Evolutionary conservation across 2,888 invertebrate species (phyloP), one percentile per base, ranked within the genome.

Genomic region (Amphipoea oculea): DNA sequence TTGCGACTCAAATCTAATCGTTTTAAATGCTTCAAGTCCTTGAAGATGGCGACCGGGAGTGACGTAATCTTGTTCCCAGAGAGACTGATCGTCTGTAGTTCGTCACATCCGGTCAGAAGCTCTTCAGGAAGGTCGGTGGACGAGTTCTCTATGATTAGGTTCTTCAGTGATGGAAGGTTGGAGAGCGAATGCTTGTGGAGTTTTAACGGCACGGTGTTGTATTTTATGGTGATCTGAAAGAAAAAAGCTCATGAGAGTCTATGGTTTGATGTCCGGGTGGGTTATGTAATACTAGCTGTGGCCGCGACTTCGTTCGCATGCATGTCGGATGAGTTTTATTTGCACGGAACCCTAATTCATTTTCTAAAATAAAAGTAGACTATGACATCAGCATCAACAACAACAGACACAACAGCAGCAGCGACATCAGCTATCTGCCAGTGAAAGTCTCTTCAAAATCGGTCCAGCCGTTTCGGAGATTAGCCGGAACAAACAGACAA

Each of bases 1-100:
- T 91, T 90, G 0, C 11, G 9, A 68, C 85, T 80, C n/a, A 93
- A 79, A 4, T 88, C 81, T 2, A 93, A 79, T 4, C 42, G 20
- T 7, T 75, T 71, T 9, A 92, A 63, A 4, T 69, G 14, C 14
- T 54, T 66, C 36, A 81, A 17, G 4, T 70, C 73, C 3, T 57
- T 62, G 23, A 88, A 89, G 0, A 80, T 29, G 0, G 3, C 14
- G 0, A 4, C 20, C 0, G 87, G 81, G 12, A 89, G 51, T n/a
- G 48, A 29, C 0, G 71, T n/a, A 0, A 89, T 83, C 6, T 60
- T 48, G 48, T 89, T 90, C 1, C 40, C 12, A 0, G 60, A 42
- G 2, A 90, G n/a, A 29, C 62, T 12, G 51, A 65, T 14, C 78
- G 63, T 54, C 7, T 36, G 20, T 5, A 89, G 9, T 4, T 2